phyloP scores from a whole-genome alignment of 1,140 invertebrate species.

The Scaptomyza pallida region DNA sequence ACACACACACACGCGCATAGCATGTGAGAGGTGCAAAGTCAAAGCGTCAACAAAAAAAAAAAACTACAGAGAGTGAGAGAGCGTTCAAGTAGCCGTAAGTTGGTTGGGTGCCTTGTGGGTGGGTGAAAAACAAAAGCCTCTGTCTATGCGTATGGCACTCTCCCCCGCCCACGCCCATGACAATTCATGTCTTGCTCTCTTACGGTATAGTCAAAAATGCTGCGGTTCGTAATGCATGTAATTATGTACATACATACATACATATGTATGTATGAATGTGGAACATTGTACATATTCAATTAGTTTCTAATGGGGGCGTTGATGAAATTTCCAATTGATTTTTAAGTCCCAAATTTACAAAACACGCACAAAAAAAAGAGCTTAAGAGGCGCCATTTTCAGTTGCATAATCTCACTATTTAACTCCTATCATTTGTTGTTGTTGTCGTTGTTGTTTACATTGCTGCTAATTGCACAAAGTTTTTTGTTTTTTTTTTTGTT shows the following conservation, averaged over 20 bases:
- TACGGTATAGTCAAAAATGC: constrained; percentile 4
- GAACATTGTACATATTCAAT: constrained; percentile 38
- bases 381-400: constrained; percentile 14
- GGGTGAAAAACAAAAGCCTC: constrained; percentile 9
- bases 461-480: constrained; percentile 27
- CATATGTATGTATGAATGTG: constrained; percentile 3
- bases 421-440: constrained; percentile 4
- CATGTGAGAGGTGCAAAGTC: constrained; percentile 49
- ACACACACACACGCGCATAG: constrained; percentile 17
- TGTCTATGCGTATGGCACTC: constrained; percentile 13
- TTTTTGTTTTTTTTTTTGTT: not conserved
- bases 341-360: constrained; percentile 68
- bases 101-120: constrained; percentile 28
- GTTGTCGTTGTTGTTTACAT: constrained; percentile 22
- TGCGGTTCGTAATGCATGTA: not conserved
- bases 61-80: not conserved
- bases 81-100: constrained; percentile 20
- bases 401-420: constrained; percentile 38
- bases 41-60: constrained; percentile 30
- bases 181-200: not conserved
- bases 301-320: constrained; percentile 72
- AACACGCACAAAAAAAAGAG: constrained; percentile 44
- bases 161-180: not conserved
- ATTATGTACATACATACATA: constrained; percentile 1
- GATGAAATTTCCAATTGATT: constrained; percentile 71